Evolutionary conservation across 2,888 invertebrate species (phyloP), one percentile per base, ranked within the genome.

Genomic region (Nephrotoma guestfalica): DNA sequence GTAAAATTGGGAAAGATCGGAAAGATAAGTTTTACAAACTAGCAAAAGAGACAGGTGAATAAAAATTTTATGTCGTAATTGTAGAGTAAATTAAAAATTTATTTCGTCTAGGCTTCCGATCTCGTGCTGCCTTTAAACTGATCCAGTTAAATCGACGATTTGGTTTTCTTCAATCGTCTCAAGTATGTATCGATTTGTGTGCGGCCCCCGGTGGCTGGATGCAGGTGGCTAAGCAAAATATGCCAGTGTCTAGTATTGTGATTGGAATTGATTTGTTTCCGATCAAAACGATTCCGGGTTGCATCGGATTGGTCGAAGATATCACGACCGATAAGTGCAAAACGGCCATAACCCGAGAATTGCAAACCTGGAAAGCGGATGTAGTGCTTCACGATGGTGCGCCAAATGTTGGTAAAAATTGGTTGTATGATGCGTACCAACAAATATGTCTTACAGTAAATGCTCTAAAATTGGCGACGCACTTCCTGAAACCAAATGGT

Each of bases 171-270:
- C 97, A 99, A 93, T 96, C 96, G 90, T 97, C 99, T 0, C 94
- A 97, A 93, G 98, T 99, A 93, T 96, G 98, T 89, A 94, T 99
- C 89, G 99, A 99, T 93, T 93, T 99, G 88, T 99, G 99, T 92
- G 99, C 99, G 13, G 99, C 99, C 0, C 99, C 99, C 0, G 99
- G 99, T 90, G 99, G 99, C 89, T 99, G 99, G 99, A 97, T 99
- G 96, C 99, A 97, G 92, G 99, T 99, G 86, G 99, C 99, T 86
- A 96, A 96, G 89, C 96, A 99, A 91, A 97, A 98, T 90, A 99
- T 99, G 97, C 99, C 99, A 0, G 94, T 98, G 0, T 98, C 98
- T 5, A 98, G 98, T 90, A 93, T 99, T 86, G 97, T 99, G 13
- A 93, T 99, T 86, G 98, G 99, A 86, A 96, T 99, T 45, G 99